Evolutionary conservation across 2,797 vertebrate genomes (phyloP), one percentile per base, ranked within the genome.

Genomic region (Peromyscus melanophrys): DNA sequence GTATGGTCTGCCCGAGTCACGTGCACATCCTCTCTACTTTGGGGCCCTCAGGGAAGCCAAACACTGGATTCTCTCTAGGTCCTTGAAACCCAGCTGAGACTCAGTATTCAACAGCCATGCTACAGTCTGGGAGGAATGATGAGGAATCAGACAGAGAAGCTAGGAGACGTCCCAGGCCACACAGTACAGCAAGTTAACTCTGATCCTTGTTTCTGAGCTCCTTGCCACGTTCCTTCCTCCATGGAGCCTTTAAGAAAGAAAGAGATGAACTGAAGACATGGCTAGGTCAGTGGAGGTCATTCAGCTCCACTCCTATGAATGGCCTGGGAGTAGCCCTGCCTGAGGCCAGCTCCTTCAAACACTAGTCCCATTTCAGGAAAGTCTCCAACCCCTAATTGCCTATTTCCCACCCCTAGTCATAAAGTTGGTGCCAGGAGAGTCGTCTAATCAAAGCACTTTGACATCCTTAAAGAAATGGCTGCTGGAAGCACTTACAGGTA

Each of bases 391-490:
- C 40, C 91, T 97, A 95, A 96, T 90, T 94, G 95, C 92, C 94
- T 97, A 96, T 97, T 98, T 91, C 98, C 98, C 97, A 97, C 95
- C 96, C 95, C 96, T 85, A 97, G 97, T 91, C 98, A 98, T 98
- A 98, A 98, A 98, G 98, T 98, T 98, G 96, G 98, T 98, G 98
- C 98, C 98, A 98, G 97, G 85, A 98, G 97, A 98, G 98, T 98
- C 98, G 98, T 99, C 98, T 98, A 98, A 99, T 99, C 98, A 99
- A 98, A 98, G 97, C 97, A 98, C 97, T 98, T 98, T 98, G 97
- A 98, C 97, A 97, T 98, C 98, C 97, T 98, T 98, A 98, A 98
- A 98, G 98, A 99, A 98, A 99, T 91, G 98, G 98, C 98, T 98
- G 98, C 87, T 98, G 93, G 96, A 98, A 99, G 98, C 98, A 98